Conservation (phyloP, 2,888 invertebrate species). For the Volucella bombylans region DNA sequence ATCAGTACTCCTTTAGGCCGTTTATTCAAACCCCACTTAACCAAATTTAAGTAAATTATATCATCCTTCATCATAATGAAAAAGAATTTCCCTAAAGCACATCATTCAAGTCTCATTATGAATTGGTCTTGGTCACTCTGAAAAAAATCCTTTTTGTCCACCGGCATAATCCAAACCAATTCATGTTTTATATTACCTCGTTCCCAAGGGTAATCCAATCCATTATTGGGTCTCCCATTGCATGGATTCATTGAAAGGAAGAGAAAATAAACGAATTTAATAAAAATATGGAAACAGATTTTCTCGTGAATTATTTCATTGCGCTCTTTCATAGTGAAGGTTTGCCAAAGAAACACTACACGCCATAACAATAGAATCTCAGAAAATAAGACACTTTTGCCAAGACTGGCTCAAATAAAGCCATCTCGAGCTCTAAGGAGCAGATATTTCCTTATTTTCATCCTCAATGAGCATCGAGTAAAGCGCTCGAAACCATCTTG, state of each 20-base stretch:
- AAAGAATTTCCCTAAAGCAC: conserved; percentile 20
- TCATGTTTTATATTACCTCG: conserved; percentile 59
- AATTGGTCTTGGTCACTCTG: conserved; percentile 20
- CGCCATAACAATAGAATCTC: conserved; percentile 10
- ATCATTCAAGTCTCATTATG: conserved; percentile 24
- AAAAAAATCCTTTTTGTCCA: conserved; percentile 22
- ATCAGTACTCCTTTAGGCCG: too few relatives aligned
- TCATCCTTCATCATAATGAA: too few relatives aligned
- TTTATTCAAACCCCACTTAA: too few relatives aligned
- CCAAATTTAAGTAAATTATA: too few relatives aligned
- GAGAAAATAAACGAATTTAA: conserved; percentile 50
- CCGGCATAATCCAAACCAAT: conserved; percentile 25
- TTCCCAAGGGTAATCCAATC: conserved; percentile 62
- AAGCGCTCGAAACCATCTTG: conserved; percentile 48
- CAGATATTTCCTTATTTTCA: conserved; percentile 50
- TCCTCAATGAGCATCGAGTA: conserved; percentile 36
- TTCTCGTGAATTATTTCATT: conserved; percentile 38
- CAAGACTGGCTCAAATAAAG: too few relatives aligned
- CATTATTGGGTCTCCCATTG: conserved; percentile 53
- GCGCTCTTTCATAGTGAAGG: not conserved
- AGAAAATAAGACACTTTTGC: conserved; percentile 2
- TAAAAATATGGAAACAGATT: conserved; percentile 30
- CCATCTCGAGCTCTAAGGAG: not conserved
- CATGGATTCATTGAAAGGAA: conserved; percentile 44
- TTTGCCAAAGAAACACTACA: conserved; percentile 22